Evolutionary conservation across 2,113 vertebrate genomes (phyloP).

Genomic region (Cynocephalus volans): DNA sequence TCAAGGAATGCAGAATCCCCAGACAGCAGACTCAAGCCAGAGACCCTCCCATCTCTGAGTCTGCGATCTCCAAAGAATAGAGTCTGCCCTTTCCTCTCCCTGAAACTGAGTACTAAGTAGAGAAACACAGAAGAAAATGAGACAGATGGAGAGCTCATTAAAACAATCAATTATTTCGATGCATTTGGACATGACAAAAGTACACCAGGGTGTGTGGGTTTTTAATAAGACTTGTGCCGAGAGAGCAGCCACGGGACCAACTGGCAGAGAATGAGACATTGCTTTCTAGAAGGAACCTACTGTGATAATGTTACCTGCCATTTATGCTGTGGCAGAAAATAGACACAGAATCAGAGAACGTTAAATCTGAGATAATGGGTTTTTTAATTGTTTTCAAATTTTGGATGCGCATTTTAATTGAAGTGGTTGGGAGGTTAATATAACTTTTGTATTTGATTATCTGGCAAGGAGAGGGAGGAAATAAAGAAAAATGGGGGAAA

Average conservation of each 20-base stretch:
- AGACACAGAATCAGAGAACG: constrained; percentile 54
- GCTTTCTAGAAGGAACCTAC: constrained; percentile 68
- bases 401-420: constrained; percentile 81
- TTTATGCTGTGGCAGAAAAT: not conserved
- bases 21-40: not conserved
- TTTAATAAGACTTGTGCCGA: constrained; percentile 81
- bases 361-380: constrained; percentile 74
- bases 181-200: constrained; percentile 84
- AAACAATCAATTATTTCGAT: constrained; percentile 84
- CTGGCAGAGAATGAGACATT: not conserved
- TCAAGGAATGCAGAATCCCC: not conserved
- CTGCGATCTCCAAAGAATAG: not conserved
- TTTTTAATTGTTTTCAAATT: constrained; percentile 85
- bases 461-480: constrained; percentile 62
- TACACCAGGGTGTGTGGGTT: constrained; percentile 77
- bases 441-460: constrained; percentile 80
- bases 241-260: not conserved
- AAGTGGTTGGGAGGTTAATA: constrained; percentile 74
- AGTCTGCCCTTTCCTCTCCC: not conserved
- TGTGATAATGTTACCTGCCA: constrained; percentile 70
- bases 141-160: constrained; percentile 86
- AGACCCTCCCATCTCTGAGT: not conserved
- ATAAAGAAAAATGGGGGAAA: constrained; percentile 67
- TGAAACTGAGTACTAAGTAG: not conserved
- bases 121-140: constrained; percentile 75